Evolutionary conservation across 2,797 vertebrate species (phyloP), one percentile per base, ranked within the genome.

Genomic region (Darevskia mixta): DNA sequence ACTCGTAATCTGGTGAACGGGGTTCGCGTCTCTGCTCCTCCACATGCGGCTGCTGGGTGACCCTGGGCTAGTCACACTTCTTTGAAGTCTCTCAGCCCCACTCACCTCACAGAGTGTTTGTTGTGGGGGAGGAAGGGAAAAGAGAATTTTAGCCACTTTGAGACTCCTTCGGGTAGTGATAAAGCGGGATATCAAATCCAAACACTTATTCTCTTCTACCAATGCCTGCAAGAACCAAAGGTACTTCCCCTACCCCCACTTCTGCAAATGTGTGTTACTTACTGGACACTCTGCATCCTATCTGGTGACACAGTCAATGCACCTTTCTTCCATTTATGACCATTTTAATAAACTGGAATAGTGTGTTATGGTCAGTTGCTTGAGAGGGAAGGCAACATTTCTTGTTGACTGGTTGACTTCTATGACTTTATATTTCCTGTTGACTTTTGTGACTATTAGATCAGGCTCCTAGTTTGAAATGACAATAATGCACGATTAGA

Each of bases 361-460:
- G 49, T 38, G 64, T 85, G 49, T 49, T 79, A 58, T 79, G 32
- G 64, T 79, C 61, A 85, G 29, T 43, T 43, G 41, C 35, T n/a
- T 75, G 32, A 41, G n/a, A n/a, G n/a, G 58, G 41, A 55, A 87
- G 58, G 25, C 35, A n/a, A 71, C 58, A 58, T 25, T 20, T 29
- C 29, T n/a, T 35, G 27, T 66, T 82, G 69, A 43, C 49, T 72
- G 61, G 18, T 78, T 13, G 5, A 49, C 11, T 49, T 49, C 11
- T 49, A 11, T 49, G 49, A 49, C 49, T 49, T 49, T 73, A 2
- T 4, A 17, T 72, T n/a, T 89, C 49, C 75, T 66, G 15, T 1
- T 85, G 82, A 79, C 79, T 87, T 85, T 83, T 79, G 73, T 86
- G 82, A 88, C 45, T 25, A 90, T 79, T 82, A 15, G 67, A 76